These are phyloP conservation scores for Ciconia boyciana DNA, from an alignment of 2,113 vertebrate species.

Conservation along the genomic window DNA sequence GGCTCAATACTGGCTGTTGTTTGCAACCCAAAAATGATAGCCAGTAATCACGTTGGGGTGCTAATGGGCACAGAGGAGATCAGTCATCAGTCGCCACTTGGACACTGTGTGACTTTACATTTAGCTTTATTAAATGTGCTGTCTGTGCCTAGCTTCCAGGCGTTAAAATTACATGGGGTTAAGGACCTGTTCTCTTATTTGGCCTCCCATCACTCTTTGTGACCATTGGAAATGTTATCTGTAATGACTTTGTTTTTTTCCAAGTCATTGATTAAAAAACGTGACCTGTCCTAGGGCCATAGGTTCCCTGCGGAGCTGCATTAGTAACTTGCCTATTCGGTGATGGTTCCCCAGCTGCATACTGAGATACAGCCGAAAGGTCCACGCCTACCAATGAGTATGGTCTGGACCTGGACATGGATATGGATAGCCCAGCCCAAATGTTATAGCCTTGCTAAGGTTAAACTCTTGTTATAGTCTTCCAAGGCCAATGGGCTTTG, in stretches of 20 bases:
- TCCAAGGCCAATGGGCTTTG: neutral
- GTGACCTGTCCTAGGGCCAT: neutral
- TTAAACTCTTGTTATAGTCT: neutral
- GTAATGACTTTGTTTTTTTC: neutral
- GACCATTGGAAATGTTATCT: neutral
- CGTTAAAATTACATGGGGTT: neutral
- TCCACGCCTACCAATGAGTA: neutral
- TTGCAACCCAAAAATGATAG: neutral
- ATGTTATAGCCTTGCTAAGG: neutral
- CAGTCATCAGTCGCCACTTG: neutral
- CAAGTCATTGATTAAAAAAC: constrained; percentile 22
- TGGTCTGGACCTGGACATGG: neutral
- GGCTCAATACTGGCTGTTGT: neutral
- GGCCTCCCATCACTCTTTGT: constrained; percentile 13
- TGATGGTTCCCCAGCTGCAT: neutral
- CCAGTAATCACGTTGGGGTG: neutral
- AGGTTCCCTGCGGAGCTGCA: neutral
- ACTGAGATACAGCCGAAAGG: neutral
- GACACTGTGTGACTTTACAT: neutral
- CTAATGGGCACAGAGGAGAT: neutral
- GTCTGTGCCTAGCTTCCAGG: neutral
- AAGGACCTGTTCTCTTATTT: neutral
- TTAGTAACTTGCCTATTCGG: neutral
- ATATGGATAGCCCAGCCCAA: neutral
- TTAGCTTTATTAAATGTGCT: neutral